Conservation (phyloP, 1,140 invertebrate species). For the Calosoma granatense region DNA sequence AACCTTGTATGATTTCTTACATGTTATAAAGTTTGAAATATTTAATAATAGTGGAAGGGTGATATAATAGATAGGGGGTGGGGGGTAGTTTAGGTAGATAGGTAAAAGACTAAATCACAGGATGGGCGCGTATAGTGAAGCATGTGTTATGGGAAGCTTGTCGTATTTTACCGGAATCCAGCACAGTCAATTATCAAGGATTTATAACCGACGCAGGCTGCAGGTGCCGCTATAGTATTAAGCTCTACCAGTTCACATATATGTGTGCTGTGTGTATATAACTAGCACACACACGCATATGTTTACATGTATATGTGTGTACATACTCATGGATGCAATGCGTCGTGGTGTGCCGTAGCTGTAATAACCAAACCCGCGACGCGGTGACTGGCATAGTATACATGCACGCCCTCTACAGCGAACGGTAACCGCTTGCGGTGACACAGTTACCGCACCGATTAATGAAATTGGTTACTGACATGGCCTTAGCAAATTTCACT, state of each 20-base stretch:
- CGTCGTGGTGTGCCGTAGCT: not conserved
- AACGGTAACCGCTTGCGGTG: conserved; percentile 2
- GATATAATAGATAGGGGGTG: too few relatives aligned
- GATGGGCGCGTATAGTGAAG: not conserved
- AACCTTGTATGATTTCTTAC: too few relatives aligned
- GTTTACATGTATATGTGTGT: not conserved
- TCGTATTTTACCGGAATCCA: conserved; percentile 8
- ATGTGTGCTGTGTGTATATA: not conserved
- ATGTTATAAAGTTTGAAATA: too few relatives aligned
- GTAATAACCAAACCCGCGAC: not conserved
- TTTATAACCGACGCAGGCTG: conserved; percentile 18
- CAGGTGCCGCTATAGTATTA: not conserved
- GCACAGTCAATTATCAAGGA: conserved; percentile 28
- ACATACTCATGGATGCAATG: not conserved
- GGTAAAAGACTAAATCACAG: not conserved
- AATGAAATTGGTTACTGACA: conserved; percentile 4
- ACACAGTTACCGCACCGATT: not conserved
- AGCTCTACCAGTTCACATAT: not conserved
- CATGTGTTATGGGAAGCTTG: conserved; percentile 3
- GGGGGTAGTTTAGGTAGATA: too few relatives aligned
- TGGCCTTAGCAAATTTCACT: not conserved
- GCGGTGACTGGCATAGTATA: not conserved
- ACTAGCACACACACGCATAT: not conserved
- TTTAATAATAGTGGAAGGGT: too few relatives aligned
- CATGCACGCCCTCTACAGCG: not conserved